Base-by-base conservation (phyloP, 2,888 invertebrate genomes). In the Mimas tiliae region DNA sequence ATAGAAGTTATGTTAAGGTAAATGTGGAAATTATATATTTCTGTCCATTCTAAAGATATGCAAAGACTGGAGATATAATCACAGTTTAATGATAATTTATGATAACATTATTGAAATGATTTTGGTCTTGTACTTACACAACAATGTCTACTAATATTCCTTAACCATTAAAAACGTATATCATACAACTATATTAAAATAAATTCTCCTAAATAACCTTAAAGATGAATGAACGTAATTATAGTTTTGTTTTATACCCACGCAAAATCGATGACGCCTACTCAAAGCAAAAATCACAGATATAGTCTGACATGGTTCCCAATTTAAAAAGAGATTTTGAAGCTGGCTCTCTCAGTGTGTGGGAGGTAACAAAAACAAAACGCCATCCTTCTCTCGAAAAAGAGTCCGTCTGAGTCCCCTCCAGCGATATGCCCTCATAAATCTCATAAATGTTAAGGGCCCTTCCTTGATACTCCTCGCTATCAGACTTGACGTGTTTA, bases 361-460 rank as follows among this genome's bases (percentile, higher is more conserved):
- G 42, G 58, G 58, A 42, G 38, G 42, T 38, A 19, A 12, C 21
- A 42, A 58, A 58, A 16, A n/a, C 27, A 27, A 27, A 14, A 34
- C 7, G n/a, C 52, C 52, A 27, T 27, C 52, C 6, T 21, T 38
- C 55, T 38, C 34, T 16, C 16, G n/a, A 16, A 55, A 16, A 55
- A 16, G 34, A 34, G 9, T n/a, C 7, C n/a, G 6, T 7, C 1
- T 33, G 53, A 33, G 27, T 55, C 11, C 55, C 58, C 38, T 38
- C 42, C 16, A 19, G 58, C 38, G 12, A 19, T 6, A 6, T 42
- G n/a, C 27, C 34, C 53, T 38, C 34, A 34, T 9, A 55, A 55
- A 55, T 55, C 53, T 38, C 34, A 34, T 9, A 55, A 55, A 55
- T 55, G 55, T 38, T 55, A 55, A 55, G 38, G 55, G 55, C 14